Conservation (phyloP, 92 coral and sea anemone species). For the Actinernus sp. region DNA sequence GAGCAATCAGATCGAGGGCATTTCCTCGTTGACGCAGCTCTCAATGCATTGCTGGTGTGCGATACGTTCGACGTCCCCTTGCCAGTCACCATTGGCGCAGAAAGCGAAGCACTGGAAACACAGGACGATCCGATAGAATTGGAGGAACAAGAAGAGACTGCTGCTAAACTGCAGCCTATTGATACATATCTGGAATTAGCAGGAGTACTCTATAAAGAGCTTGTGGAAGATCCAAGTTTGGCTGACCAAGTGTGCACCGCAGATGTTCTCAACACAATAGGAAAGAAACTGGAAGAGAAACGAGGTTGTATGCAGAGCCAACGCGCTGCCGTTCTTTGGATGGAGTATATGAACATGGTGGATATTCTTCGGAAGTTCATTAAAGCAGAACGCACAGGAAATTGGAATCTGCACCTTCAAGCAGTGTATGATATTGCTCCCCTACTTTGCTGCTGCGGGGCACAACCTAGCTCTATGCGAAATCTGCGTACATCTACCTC, state of each 20-base stretch:
- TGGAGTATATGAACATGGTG: slow-evolving; percentile 34
- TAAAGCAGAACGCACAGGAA: slow-evolving; percentile 39
- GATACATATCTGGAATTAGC: not conserved
- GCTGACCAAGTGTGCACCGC: not conserved
- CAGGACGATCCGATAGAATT: not conserved
- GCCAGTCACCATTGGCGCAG: not conserved
- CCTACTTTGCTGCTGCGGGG: slow-evolving; percentile 56
- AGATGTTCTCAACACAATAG: not conserved
- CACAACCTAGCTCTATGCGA: slow-evolving; percentile 22
- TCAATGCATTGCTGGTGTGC: not conserved
- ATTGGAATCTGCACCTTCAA: slow-evolving; percentile 42
- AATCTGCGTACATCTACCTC: slow-evolving; percentile 3
- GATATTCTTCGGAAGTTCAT: slow-evolving; percentile 32
- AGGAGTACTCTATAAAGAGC: not conserved
- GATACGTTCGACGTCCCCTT: not conserved
- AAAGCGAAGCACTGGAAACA: no score
- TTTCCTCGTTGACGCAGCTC: slow-evolving; percentile 17
- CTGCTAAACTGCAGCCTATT: no score
- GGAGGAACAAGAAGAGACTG: not conserved
- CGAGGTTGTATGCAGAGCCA: not conserved
- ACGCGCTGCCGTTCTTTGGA: slow-evolving; percentile 35
- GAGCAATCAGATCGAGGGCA: slow-evolving; percentile 16
- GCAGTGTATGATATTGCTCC: slow-evolving; percentile 32
- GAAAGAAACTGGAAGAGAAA: not conserved
- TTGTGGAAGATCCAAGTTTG: not conserved